A percentile compares a stretch with the other conserved stretches of the same genome.
Conservation (phyloP, 2,113 vertebrate species). For the Nycticorax nycticorax region DNA sequence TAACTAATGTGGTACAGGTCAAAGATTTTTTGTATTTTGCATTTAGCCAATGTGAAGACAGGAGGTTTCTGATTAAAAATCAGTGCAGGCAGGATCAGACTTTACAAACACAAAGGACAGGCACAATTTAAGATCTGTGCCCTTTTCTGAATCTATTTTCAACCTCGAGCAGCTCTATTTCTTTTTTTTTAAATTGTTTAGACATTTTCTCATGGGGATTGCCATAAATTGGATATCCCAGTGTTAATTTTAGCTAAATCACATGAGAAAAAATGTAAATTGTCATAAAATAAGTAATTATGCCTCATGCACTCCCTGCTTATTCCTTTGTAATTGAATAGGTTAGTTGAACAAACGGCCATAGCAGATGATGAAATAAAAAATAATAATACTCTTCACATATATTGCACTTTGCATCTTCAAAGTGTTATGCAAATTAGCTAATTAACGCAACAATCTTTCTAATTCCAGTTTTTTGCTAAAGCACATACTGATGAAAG, state of each 20-base stretch:
- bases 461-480: background rate
- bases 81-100: background rate
- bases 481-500: background rate
- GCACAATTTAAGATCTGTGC: background rate
- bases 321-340: background rate
- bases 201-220: background rate
- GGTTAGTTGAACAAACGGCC: background rate
- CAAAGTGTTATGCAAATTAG: background rate
- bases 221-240: background rate
- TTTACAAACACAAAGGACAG: background rate
- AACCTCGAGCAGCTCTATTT: background rate
- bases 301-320: background rate
- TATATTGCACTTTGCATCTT: background rate
- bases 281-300: conserved; percentile 13
- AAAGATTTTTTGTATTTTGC: background rate
- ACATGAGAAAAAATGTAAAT: background rate
- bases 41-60: background rate
- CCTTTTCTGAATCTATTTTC: background rate
- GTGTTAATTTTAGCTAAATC: background rate
- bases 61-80: background rate
- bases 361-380: background rate
- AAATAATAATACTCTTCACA: background rate
- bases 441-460: background rate
- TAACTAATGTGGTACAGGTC: background rate
- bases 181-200: background rate